Percentiles rank a stretch among this genome's conserved stretches.
Evolutionary conservation across 92 coral and sea anemone species (phyloP).

Genomic region (Phymanthus crucifer): DNA sequence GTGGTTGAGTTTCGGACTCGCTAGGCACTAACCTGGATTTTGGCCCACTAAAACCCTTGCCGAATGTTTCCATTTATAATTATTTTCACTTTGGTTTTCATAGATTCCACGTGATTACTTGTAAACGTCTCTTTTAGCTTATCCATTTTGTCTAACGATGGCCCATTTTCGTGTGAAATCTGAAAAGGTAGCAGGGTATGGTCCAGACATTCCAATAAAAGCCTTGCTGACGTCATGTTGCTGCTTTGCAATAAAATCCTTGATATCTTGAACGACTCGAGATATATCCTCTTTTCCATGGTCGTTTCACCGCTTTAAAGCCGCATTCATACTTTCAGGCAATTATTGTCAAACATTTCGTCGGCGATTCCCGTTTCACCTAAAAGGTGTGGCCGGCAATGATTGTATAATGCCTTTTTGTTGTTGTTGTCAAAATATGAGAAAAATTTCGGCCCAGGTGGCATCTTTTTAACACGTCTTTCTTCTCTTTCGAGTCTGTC

Average conservation of each 20-base stretch:
- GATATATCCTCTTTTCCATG: not conserved
- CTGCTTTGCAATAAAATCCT: slow-evolving; percentile 44
- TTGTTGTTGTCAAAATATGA: slow-evolving; percentile 44
- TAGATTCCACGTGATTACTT: slow-evolving; percentile 21
- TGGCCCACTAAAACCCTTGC: slow-evolving; percentile 41
- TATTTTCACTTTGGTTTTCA: slow-evolving; percentile 26
- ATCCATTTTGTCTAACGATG: not conserved
- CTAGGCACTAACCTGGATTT: slow-evolving; percentile 48
- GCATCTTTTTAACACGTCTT: slow-evolving; percentile 45
- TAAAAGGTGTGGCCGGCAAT: slow-evolving; percentile 37
- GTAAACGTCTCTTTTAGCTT: slow-evolving; percentile 1
- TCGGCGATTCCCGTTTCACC: slow-evolving; percentile 37
- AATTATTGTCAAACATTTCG: slow-evolving; percentile 57
- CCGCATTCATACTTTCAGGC: slow-evolving; percentile 50
- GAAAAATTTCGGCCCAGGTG: slow-evolving; percentile 35
- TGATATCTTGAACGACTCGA: slow-evolving; percentile 24
- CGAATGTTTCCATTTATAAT: slow-evolving; percentile 41
- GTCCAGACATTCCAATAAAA: slow-evolving; percentile 44
- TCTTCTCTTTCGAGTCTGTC: slow-evolving; percentile 39
- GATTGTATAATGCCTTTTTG: slow-evolving; percentile 32
- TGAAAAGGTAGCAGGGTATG: too few relatives aligned
- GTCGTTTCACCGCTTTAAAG: slow-evolving; percentile 40
- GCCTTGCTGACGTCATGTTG: slow-evolving; percentile 51
- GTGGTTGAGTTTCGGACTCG: slow-evolving; percentile 40
- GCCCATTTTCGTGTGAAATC: not conserved